phyloP scores from a whole-genome alignment of 2,797 vertebrate genomes.

The Mus minutoides region DNA sequence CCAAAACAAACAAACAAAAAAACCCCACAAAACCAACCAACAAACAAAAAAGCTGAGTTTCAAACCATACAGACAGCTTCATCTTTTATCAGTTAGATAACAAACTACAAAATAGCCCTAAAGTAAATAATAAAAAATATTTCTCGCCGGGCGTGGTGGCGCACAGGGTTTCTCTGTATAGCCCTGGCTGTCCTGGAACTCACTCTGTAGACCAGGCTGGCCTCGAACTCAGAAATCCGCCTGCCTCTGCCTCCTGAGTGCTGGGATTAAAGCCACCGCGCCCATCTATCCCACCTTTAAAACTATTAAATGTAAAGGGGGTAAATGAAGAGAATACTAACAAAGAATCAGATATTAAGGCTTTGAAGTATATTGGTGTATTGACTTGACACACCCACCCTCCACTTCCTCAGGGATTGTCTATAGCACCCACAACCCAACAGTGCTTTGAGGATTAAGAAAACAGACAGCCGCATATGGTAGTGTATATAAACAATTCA shows the following conservation, averaged over 20 bases:
- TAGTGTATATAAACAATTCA: not conserved
- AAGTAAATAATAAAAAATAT: conserved; percentile 31
- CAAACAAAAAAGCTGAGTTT: not conserved
- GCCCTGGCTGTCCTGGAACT: too few species aligned
- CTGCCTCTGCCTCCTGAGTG: too few species aligned
- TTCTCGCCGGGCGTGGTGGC: too few species aligned
- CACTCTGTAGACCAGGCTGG: too few species aligned
- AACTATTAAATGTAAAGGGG: not conserved
- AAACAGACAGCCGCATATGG: not conserved
- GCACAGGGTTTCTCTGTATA: too few species aligned
- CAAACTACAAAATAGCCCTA: not conserved
- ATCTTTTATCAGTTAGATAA: not conserved
- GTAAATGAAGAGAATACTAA: not conserved
- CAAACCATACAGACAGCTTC: not conserved
- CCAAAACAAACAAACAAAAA: too few species aligned
- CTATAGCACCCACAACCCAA: not conserved
- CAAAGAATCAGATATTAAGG: not conserved
- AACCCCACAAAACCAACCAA: not conserved
- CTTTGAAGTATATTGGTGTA: not conserved
- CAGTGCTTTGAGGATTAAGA: not conserved
- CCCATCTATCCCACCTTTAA: not conserved
- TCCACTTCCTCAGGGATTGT: not conserved
- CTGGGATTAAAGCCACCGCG: too few species aligned
- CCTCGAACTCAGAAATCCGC: too few species aligned
- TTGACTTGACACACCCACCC: not conserved